Evolutionary conservation across 1,140 invertebrate species (phyloP).

Genomic region (Drosophila setifemur): DNA sequence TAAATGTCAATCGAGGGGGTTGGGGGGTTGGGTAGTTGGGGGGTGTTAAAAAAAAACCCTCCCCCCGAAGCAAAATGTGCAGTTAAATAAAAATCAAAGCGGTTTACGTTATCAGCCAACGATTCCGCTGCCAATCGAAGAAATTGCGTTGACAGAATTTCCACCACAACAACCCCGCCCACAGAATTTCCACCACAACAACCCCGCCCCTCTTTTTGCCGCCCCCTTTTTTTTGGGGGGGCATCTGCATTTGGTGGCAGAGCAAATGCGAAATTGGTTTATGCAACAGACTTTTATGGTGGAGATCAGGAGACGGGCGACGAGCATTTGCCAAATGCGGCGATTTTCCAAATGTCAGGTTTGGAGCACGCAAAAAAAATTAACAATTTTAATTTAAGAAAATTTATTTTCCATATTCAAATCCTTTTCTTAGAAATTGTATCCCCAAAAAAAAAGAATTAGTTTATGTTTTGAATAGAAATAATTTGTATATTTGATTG

Average conservation of each 20-base stretch:
- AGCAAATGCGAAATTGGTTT: constrained; percentile 74
- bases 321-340: constrained; percentile 36
- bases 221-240: no score
- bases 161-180: not conserved
- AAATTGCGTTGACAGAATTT: constrained; percentile 62
- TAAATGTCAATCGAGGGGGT: constrained; percentile 55
- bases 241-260: constrained; percentile 49
- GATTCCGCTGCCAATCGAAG: constrained; percentile 44
- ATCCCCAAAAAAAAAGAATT: no score
- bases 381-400: no score
- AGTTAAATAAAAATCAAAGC: constrained; percentile 80
- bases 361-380: not conserved
- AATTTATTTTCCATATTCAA: no score
- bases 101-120: constrained; percentile 71
- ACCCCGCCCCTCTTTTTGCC: not conserved
- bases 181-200: not conserved
- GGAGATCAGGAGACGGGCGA: constrained; percentile 13
- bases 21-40: not conserved
- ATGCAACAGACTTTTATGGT: constrained; percentile 77
- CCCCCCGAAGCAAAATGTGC: constrained; percentile 60
- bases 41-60: not conserved
- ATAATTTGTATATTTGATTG: no score
- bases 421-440: no score
- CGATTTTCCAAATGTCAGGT: constrained; percentile 24
- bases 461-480: no score